Evolutionary conservation across 2,113 vertebrate species (phyloP), one percentile per base, ranked within the genome.

Genomic region (Vireo altiloquus): DNA sequence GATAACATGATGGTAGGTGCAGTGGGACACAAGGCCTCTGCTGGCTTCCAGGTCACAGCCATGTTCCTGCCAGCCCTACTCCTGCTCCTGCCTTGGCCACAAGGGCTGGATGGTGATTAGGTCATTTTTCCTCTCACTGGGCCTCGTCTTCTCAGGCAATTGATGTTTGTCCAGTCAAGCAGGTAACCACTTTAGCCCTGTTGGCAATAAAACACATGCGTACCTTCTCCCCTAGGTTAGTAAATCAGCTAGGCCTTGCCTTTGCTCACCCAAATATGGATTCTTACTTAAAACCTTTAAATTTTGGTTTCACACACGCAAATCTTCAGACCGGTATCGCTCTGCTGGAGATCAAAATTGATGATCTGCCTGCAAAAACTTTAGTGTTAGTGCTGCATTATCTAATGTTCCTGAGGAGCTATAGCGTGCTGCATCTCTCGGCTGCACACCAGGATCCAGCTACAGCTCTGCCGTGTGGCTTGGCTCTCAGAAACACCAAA

Each of bases 401-500:
- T 60, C 24, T 39, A 60, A 27, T 6, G 2, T 39, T 60, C 24
- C 5, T 19, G 57, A 27, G 35, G 16, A 19, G 35, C 7, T 11
- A 27, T 42, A 7, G 23, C 0, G 0, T 15, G 53, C 25, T 17
- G 56, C 59, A 13, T 23, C 4, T 2, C 66, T 52, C 0, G 0
- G 53, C 22, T 44, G 1, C 7, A 0, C 46, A 13, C 31, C 30
- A 7, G 50, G 3, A 19, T 44, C 54, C 3, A 2, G 40, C 70
- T 30, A 3, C 4, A 59, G 49, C 37, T 53, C 77, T 57, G 4
- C 46, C 3, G 50, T 60, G 30, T 2, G 44, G 23, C 63, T 69
- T 17, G 30, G 80, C 40, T 82, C 61, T 52, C 60, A 57, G 39
- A 50, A 80, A 63, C 37, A 35, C 56, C 39, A 22, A 82, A 57